Base-by-base conservation (phyloP, 2,797 vertebrate species). In the Margarornis squamiger region DNA sequence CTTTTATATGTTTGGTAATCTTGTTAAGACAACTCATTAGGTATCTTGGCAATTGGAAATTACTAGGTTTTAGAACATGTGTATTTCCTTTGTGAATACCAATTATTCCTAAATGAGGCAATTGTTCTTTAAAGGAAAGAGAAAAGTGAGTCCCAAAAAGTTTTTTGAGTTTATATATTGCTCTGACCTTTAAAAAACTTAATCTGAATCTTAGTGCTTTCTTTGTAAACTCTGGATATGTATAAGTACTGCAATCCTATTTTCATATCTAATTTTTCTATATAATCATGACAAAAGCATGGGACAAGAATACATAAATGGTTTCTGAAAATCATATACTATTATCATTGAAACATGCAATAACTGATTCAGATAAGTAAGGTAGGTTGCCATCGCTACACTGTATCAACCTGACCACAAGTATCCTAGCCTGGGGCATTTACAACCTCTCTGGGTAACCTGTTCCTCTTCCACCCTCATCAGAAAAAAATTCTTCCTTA, bases 21-120 rank as follows among this genome's bases (percentile, higher is more conserved):
- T 97, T 97, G 94, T 97, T 97, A 97, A 97, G 94, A 97, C 93
- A 97, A 96, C 96, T 97, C 93, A 97, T 97, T 97, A 97, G 90
- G 93, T 97, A 63, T 95, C 91, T 83, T 95, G 90, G 95, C 95
- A 96, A 97, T 97, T 96, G 96, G 82, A 97, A 96, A 94, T 97
- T 96, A 86, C 95, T 95, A 95, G 94, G 86, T 97, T 97, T 97
- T 93, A 96, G 96, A 96, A 96, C 77, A 96, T 88, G 89, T 96
- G 93, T 86, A 49, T 92, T 97, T 97, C 95, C 88, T 96, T 94
- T 92, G 86, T 89, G 96, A 96, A 97, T 95, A 95, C 93, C 90
- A 96, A 97, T 97, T 97, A 97, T 96, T 97, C 62, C 91, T 93
- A 93, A 97, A 97, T 95, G 94, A 96, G 85, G 93, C 92, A 89